Evolutionary conservation across 2,888 invertebrate species (phyloP), one percentile per base, ranked within the genome.

Genomic region (Eubasilissa splendida): DNA sequence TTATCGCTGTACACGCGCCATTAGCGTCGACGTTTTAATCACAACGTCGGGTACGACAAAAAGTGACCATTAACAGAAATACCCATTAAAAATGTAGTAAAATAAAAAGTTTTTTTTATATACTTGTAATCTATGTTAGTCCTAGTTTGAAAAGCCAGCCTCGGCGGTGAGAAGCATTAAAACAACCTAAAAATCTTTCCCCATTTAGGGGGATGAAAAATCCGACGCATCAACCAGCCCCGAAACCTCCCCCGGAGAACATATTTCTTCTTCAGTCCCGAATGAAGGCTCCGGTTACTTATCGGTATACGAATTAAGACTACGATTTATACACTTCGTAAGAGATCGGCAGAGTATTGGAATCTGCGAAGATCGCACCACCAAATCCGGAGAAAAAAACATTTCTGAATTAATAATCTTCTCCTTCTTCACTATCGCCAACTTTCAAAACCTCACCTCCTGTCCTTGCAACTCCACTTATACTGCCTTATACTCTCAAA

Each of bases 251-350:
- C 70, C 70, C 54, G 10, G 31, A 54, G 54, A 70, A 70, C 70
- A 70, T 70, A 70, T 53, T 70, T 70, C 70, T 70, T 70, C 70
- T 53, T 54, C 70, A 70, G 54, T 11, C 14, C 54, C 53, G 70
- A 70, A 70, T 70, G 70, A 70, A 70, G 54, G 54, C 54, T 70
- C 14, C 54, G 70, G 70, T 70, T 70, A 70, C 70, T 70, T 70
- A 70, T 70, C 70, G 54, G 70, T 52, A 14, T 14, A 22, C 11
- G 70, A 70, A 70, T 70, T 70, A 70, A 70, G 70, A 54, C 70
- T 53, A 22, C 70, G 70, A 70, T 70, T 70, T 70, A 70, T 70
- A 70, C 70, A 70, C 70, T 70, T 70, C 70, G 22, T 53, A n/a
- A 31, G 53, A 54, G 70, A 70, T 70, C 70, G 70, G 53, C 70